Base-by-base conservation (phyloP, 2,888 invertebrate genomes). In the Gasteruption jaculator region DNA sequence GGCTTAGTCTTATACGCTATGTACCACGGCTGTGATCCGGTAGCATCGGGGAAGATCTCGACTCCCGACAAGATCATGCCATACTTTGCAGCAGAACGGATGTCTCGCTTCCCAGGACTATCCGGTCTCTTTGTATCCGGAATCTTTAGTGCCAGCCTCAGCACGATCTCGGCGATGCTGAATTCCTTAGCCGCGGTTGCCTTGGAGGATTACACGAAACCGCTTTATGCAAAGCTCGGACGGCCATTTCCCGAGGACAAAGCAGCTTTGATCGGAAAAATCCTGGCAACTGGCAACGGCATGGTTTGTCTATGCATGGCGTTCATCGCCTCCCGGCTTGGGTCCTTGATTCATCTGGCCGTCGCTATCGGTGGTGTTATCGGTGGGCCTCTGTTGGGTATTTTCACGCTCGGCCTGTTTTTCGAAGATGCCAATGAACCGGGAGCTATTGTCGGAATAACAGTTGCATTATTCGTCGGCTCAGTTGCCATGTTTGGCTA, bases 111-210 rank as follows among this genome's bases (percentile, higher is more conserved):
- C 21, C 70, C 71, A 1, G 70, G 71, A 0, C 42, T 71, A n/a
- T 50, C 60, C 3, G 72, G 71, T 0, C 52, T 72, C n/a, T 69
- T 71, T 48, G 55, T 71, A 12, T 58, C 71, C 3, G 80, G 93
- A 0, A 84, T 95, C 41, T 92, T 94, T 68, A 91, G 91, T 57
- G 94, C 91, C 0, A 88, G 91, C 1, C 74, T 95, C 3, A 93
- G 93, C 31, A 92, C 93, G 0, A 85, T 95, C 38, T 94, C 94
- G 0, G 91, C 94, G 0, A 83, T 91, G 14, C 79, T 95, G 45
- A 94, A 93, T 60, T 89, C 93, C 0, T 74, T 95, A 24, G 86
- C 94, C 0, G 93, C 94, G 0, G 88, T 94, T 8, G 87, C 91
- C 0, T 73, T 94, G 16, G 85, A 91, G 60, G 95, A 95, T 71